These are phyloP conservation scores for Diphyllodes magnificus DNA, from an alignment of 2,113 vertebrate species.

Conservation along the genomic window DNA sequence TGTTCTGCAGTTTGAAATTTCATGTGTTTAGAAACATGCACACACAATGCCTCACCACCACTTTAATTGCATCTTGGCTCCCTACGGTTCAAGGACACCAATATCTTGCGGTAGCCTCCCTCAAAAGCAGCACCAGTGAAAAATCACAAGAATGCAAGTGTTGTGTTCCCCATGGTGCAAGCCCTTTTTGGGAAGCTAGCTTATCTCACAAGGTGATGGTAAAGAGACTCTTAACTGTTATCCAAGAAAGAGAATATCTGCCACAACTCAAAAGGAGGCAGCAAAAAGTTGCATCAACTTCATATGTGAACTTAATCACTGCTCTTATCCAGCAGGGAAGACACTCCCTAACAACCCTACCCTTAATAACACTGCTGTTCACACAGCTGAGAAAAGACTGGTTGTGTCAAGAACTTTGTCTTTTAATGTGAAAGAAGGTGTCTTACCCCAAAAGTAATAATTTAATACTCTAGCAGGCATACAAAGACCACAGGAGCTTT, in stretches of 20 bases:
- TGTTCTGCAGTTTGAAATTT: not conserved
- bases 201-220: not conserved
- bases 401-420: not conserved
- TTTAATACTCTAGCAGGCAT: not conserved
- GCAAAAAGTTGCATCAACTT: not conserved
- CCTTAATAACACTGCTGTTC: not conserved
- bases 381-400: not conserved
- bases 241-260: not conserved
- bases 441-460: not conserved
- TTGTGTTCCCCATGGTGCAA: not conserved
- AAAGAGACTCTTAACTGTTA: not conserved
- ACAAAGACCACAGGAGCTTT: not conserved
- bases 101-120: not conserved
- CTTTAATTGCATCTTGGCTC: not conserved
- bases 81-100: not conserved
- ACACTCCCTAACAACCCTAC: not conserved
- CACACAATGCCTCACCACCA: not conserved
- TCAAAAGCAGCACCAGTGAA: not conserved
- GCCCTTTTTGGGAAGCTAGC: not conserved
- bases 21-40: not conserved
- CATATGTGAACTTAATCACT: accelerated
- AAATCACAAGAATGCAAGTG: not conserved
- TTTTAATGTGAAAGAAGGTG: not conserved
- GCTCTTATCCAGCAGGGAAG: not conserved
- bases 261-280: not conserved